Base-by-base conservation (phyloP, 2,888 invertebrate species). In the Meteorus cinctellus region DNA sequence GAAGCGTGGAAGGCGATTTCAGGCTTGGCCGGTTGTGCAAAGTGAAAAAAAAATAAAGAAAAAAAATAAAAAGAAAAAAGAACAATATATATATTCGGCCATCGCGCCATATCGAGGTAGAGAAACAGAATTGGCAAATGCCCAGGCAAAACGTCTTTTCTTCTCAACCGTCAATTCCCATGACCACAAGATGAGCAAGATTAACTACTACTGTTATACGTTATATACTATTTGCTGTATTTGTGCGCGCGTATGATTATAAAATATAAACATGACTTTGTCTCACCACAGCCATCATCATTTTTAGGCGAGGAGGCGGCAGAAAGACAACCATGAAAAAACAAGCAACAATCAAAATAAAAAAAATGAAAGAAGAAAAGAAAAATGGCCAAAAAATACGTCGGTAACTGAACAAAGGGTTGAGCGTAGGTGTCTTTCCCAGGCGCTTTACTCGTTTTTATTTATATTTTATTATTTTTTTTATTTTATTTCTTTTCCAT, bases 381-480 rank as follows among this genome's bases (percentile, higher is more conserved):
- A 48, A 55, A 55, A 55, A 55, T 19, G n/a, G 19, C 65, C 72
- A 75, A 75, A 75, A 71, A 75, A 51, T 75, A 71, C 55, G 71
- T 75, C 75, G 71, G 67, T 72, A 55, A 67, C 67, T 62, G 67
- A 72, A 76, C 75, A 76, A 76, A 76, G 75, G 65, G 72, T 36
- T 67, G 48, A 72, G 75, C 75, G 75, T 76, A 76, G 75, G 75
- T 76, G 75, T 72, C 72, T 63, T 76, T 76, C 75, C 68, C 75
- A 76, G 67, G 75, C 75, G 59, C 67, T 65, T 72, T 60, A 66
- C 66, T 71, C 75, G 59, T 41, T 55, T 60, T 76, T 72, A 67
- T 76, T 67, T 67, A 27, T 48, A 27, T 73, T 67, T 72, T 65
- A 65, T 72, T 66, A 55, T 74, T 62, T 68, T 60, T 74, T 68